Evolutionary conservation across 2,888 invertebrate species (phyloP).

Genomic region (Drosophila yooni): DNA sequence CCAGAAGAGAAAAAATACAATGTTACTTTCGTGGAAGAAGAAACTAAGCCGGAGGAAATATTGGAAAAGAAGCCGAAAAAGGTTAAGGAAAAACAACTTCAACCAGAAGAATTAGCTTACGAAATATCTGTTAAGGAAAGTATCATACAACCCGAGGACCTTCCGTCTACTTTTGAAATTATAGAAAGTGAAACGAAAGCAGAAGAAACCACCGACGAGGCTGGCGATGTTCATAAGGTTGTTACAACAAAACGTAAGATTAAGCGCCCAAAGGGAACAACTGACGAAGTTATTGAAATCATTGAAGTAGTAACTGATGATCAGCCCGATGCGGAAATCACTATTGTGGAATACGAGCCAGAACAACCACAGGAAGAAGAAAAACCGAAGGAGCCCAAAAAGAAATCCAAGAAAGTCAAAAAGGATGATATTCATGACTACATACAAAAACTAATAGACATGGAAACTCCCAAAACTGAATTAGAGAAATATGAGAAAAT

Average conservation of each 20-base stretch:
- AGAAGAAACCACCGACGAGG: constrained; percentile 84
- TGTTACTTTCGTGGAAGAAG: constrained; percentile 47
- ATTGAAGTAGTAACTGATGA: constrained; percentile 82
- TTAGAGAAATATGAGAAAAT: constrained; percentile 84
- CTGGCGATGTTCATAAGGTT: constrained; percentile 84
- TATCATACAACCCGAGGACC: constrained; percentile 40
- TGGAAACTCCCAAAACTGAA: constrained; percentile 81
- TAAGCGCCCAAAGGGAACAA: constrained; percentile 84
- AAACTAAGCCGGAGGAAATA: constrained; percentile 19
- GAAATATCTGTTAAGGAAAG: constrained; percentile 56
- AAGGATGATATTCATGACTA: constrained; percentile 81
- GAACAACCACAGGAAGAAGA: constrained; percentile 82
- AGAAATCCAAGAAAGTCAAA: constrained; percentile 80
- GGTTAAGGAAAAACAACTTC: constrained; percentile 22
- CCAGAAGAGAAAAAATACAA: constrained; percentile 61
- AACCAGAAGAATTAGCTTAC: constrained; percentile 32
- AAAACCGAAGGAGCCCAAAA: constrained; percentile 77
- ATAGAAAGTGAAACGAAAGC: constrained; percentile 84
- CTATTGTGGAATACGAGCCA: constrained; percentile 75
- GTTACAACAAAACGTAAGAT: constrained; percentile 84
- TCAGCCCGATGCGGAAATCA: constrained; percentile 81
- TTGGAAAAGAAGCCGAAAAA: constrained; percentile 31
- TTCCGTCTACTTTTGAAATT: constrained; percentile 73
- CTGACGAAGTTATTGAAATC: constrained; percentile 84
- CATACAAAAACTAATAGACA: constrained; percentile 79